phyloP scores from a whole-genome alignment of 2,888 invertebrate genomes.

The Phymatocera aterrima region DNA sequence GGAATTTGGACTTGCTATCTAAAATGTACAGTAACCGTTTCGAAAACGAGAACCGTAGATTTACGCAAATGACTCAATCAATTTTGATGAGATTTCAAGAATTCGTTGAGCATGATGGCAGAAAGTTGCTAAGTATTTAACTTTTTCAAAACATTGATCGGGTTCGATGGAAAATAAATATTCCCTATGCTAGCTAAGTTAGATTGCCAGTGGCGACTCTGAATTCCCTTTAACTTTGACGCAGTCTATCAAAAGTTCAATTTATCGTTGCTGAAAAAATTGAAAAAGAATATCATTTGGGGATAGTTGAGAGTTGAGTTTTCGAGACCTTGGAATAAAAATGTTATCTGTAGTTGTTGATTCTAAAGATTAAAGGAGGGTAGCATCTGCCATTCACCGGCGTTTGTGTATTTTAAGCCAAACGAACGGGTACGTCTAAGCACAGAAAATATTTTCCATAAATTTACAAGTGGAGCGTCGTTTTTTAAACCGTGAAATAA shows the following conservation, averaged over 20 bases:
- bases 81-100: no score
- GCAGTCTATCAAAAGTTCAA: neutral
- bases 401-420: constrained; percentile 19
- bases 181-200: no score
- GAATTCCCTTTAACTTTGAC: no score
- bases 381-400: neutral
- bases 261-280: neutral
- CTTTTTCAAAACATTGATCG: no score
- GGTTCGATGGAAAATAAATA: no score
- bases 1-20: no score
- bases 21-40: no score
- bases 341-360: neutral
- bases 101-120: no score
- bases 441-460: constrained; percentile 23
- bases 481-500: neutral
- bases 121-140: no score
- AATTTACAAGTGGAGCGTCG: constrained; percentile 4
- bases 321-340: constrained; percentile 2
- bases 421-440: neutral
- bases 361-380: neutral
- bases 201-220: no score
- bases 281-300: neutral
- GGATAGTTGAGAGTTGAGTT: neutral
- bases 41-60: no score
- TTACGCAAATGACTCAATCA: no score